Evolutionary conservation across 2,888 invertebrate genomes (phyloP), one percentile per base, ranked within the genome.

Genomic region (Celastrina argiolus): DNA sequence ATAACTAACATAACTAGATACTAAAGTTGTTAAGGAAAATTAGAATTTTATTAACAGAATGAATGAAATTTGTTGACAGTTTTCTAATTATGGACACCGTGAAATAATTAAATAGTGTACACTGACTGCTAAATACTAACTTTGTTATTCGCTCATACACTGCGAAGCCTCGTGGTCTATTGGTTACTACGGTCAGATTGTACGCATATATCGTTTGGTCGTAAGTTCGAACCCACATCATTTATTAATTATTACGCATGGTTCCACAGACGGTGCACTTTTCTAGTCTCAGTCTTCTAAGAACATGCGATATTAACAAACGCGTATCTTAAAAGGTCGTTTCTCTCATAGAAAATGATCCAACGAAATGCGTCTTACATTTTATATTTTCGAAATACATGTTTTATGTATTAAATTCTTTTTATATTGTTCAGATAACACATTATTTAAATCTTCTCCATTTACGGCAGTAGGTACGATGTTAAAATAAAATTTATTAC

Each of bases 261-360:
- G 79, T 87, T 86, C 87, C 86, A 88, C 88, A 84, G 88, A 82
- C 76, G 70, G 78, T 83, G 79, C 59, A 73, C 76, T 82, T 76
- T 72, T 72, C 72, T 87, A 83, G 81, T 73, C 75, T 80, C 77
- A 69, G 75, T 81, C 87, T 87, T 85, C 87, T 87, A 87, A 88
- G 87, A 84, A 80, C 86, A 88, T 88, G 88, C 88, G 70, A 88
- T 66, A 88, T 64, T 66, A 76, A 79, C 67, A 79, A 70, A 78
- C 77, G 76, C 74, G 69, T 77, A 78, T 70, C 74, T 64, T 66
- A 41, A 51, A 36, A 74, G 82, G 71, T 72, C 68, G 68, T 73
- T 71, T 77, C 79, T 81, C 68, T 64, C n/a, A 76, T 82, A 78
- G 80, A 74, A 72, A 69, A 45, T 69, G 36, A 56, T 70, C 71